These are phyloP conservation scores for Dinoponera quadriceps DNA, from an alignment of 1,140 invertebrate genomes.

Conservation along the genomic window DNA sequence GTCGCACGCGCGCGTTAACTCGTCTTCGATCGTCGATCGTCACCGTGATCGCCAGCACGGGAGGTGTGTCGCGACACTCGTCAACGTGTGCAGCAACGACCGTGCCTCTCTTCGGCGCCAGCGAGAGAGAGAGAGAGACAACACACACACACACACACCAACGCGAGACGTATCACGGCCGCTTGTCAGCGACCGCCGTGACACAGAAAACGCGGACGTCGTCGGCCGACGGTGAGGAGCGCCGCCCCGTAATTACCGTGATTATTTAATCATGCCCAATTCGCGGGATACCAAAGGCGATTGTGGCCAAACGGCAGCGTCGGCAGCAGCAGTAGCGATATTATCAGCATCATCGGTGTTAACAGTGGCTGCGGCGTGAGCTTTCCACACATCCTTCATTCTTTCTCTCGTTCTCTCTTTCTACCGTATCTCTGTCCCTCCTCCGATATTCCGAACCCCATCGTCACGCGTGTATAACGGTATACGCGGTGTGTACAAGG, in stretches of 20 bases:
- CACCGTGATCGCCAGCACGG: neutral
- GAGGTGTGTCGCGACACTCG: constrained; percentile 25
- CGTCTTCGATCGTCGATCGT: neutral
- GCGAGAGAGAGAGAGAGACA: neutral
- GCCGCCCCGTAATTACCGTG: constrained; percentile 63
- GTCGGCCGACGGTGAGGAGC: constrained; percentile 24
- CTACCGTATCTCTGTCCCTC: neutral
- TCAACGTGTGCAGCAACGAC: neutral
- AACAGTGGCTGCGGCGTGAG: neutral
- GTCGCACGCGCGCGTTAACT: neutral
- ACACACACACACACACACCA: neutral
- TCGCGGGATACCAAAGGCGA: constrained; percentile 55
- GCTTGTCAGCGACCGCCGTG: constrained; percentile 15
- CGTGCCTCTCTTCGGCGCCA: neutral
- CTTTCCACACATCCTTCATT: neutral
- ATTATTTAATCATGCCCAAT: constrained; percentile 76
- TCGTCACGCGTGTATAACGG: neutral
- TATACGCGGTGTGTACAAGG: constrained; percentile 9
- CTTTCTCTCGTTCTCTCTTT: neutral
- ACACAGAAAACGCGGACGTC: constrained; percentile 47
- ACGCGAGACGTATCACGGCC: constrained; percentile 5
- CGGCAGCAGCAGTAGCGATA: constrained; percentile 3
- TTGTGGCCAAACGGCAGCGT: constrained; percentile 41
- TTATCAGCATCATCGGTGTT: neutral
- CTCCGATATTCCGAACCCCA: neutral